phyloP scores from a whole-genome alignment of 2,888 invertebrate species.

The Nemapogon koenigi region DNA sequence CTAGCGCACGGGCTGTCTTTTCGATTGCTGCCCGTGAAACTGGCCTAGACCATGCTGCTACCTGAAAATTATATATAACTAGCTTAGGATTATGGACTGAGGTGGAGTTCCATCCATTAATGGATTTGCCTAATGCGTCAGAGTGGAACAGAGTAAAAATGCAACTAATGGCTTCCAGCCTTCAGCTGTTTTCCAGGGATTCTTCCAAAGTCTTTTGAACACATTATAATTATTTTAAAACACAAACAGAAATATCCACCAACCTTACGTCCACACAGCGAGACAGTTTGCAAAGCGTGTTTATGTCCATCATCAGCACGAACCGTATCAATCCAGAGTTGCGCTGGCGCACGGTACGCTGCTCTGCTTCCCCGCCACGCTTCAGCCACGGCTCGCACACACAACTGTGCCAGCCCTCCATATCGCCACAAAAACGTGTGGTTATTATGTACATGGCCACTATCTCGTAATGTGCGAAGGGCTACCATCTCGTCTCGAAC shows the following conservation, averaged over 20 bases:
- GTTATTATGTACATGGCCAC: slow-evolving; percentile 33
- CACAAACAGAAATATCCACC: slow-evolving; percentile 7
- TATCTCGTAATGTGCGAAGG: slow-evolving; percentile 33
- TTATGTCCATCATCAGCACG: slow-evolving; percentile 59
- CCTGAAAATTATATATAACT: slow-evolving; percentile 26
- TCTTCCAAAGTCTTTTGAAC: too few relatives aligned
- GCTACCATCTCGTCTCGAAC: slow-evolving; percentile 40
- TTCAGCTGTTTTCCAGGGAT: too few relatives aligned
- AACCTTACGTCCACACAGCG: slow-evolving; percentile 73
- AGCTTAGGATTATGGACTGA: neutral
- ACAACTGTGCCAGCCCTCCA: slow-evolving; percentile 41
- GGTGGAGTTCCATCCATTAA: neutral
- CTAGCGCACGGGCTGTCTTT: slow-evolving; percentile 63
- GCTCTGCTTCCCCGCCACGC: slow-evolving; percentile 34
- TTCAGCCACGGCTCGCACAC: slow-evolving; percentile 37
- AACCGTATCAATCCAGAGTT: slow-evolving; percentile 63
- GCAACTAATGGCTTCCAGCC: too few relatives aligned
- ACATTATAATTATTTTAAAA: too few relatives aligned
- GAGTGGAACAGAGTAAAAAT: too few relatives aligned
- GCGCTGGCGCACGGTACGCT: slow-evolving; percentile 41
- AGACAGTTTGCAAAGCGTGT: slow-evolving; percentile 67
- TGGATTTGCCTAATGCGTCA: too few relatives aligned
- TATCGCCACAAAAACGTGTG: slow-evolving; percentile 50
- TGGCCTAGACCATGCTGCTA: slow-evolving; percentile 74
- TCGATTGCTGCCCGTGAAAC: slow-evolving; percentile 64